Percentiles rank a stretch among this genome's conserved stretches.
phyloP scores from a whole-genome alignment of 2,888 invertebrate genomes.

The Tachystola acroxantha region DNA sequence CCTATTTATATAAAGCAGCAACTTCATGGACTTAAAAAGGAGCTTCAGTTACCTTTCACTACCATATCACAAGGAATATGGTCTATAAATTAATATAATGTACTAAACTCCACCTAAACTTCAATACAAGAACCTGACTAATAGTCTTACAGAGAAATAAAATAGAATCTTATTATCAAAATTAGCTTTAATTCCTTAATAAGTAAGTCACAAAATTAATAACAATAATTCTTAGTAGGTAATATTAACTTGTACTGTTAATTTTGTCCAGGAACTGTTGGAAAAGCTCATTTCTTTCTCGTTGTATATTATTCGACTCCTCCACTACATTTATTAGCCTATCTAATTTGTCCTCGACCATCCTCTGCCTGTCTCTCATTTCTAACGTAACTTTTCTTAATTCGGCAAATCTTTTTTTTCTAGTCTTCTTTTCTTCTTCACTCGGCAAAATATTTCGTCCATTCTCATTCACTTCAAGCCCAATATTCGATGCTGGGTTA shows the following conservation, averaged over 20 bases:
- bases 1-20: no score
- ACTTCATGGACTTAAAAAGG: no score
- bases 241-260: conserved; percentile 32
- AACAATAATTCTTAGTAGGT: conserved; percentile 1
- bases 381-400: conserved; percentile 59
- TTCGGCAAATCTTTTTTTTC: conserved; percentile 49
- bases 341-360: conserved; percentile 67
- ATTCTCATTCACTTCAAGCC: conserved; percentile 27
- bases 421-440: conserved; percentile 44
- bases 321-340: conserved; percentile 64
- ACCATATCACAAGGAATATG: no score
- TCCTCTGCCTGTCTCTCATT: conserved; percentile 59
- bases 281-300: conserved; percentile 60
- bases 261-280: conserved; percentile 58
- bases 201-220: not conserved
- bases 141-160: no score
- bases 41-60: no score
- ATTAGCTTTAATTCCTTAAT: not conserved
- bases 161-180: not conserved
- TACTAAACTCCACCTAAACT: no score
- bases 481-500: conserved; percentile 26
- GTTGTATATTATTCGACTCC: conserved; percentile 67
- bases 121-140: no score
- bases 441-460: conserved; percentile 37
- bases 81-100: no score